Conservation (phyloP, 1,140 invertebrate genomes). For the Cydia strobilella region DNA sequence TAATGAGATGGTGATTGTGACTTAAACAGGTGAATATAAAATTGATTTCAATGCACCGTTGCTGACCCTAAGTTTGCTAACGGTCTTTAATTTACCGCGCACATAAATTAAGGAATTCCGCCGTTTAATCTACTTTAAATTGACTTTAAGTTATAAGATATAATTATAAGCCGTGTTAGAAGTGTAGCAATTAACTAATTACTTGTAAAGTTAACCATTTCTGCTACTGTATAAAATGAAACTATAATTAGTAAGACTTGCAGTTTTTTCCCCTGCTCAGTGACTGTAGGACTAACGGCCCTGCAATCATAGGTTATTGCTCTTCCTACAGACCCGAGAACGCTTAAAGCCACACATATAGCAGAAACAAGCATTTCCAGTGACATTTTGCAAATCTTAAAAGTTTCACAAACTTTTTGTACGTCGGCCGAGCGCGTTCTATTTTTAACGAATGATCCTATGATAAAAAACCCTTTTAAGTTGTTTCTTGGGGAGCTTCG, state of each 20-base stretch:
- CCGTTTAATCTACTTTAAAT: slow-evolving; percentile 18
- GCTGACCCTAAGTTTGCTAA: slow-evolving; percentile 39
- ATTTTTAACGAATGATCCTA: background rate
- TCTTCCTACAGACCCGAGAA: slow-evolving; percentile 60
- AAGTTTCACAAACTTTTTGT: slow-evolving; percentile 30
- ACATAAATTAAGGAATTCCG: slow-evolving; percentile 19
- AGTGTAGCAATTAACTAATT: slow-evolving; percentile 21
- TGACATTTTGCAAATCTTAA: slow-evolving; percentile 27
- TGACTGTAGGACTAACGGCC: slow-evolving; percentile 73
- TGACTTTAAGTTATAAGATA: background rate
- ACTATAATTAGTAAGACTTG: slow-evolving; percentile 45
- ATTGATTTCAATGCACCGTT: slow-evolving; percentile 56
- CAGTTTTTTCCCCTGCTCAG: slow-evolving; percentile 56
- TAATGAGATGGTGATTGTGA: slow-evolving; percentile 75
- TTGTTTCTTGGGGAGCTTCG: background rate
- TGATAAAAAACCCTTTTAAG: slow-evolving; percentile 28
- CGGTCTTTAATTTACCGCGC: slow-evolving; percentile 34
- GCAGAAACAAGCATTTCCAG: slow-evolving; percentile 28
- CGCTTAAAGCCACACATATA: slow-evolving; percentile 7
- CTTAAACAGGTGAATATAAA: slow-evolving; percentile 73
- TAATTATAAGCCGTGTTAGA: background rate
- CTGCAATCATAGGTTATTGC: slow-evolving; percentile 79
- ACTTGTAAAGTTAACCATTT: slow-evolving; percentile 1
- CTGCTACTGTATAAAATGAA: slow-evolving; percentile 40
- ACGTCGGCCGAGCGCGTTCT: slow-evolving; percentile 6